phyloP scores from a whole-genome alignment of 1,140 invertebrate species.

The Drosophila rufa region DNA sequence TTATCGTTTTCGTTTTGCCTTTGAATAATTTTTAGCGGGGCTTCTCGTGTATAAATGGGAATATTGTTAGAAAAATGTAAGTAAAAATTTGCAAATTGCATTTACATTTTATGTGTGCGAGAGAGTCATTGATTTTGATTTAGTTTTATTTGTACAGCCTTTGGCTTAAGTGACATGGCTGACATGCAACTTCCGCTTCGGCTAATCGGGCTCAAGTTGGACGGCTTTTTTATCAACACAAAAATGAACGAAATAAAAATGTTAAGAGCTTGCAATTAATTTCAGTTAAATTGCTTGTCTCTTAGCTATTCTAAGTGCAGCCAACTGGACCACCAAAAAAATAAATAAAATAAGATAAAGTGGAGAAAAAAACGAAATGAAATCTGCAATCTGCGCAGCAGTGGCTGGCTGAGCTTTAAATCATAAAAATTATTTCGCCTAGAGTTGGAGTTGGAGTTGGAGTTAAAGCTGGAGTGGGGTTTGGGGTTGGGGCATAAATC shows the following conservation, averaged over 20 bases:
- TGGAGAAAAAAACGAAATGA: constrained; percentile 25
- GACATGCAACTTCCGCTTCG: constrained; percentile 61
- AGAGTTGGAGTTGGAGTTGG: constrained; percentile 2
- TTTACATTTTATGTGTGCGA: constrained; percentile 25
- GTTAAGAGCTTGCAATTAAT: constrained; percentile 60
- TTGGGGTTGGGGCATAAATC: constrained; percentile 69
- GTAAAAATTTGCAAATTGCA: constrained; percentile 45
- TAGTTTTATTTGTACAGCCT: constrained; percentile 17
- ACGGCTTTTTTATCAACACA: constrained; percentile 50
- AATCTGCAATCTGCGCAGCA: constrained; percentile 16
- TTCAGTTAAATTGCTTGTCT: constrained; percentile 53
- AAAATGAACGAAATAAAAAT: constrained; percentile 27
- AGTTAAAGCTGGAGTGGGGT: neutral
- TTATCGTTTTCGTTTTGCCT: constrained; percentile 27
- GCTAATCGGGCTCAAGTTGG: constrained; percentile 52
- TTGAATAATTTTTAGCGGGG: constrained; percentile 68
- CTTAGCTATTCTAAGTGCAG: constrained; percentile 69
- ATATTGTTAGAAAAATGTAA: constrained; percentile 67
- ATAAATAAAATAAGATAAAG: constrained; percentile 19
- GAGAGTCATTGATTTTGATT: constrained; percentile 28
- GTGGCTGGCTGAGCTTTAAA: constrained; percentile 47
- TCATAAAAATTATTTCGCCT: constrained; percentile 46
- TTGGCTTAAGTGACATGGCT: constrained; percentile 41
- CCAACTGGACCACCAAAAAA: constrained; percentile 36
- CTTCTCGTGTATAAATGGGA: constrained; percentile 58